Evolutionary conservation across 2,888 invertebrate genomes (phyloP).

Genomic region (Diarsia mendica): DNA sequence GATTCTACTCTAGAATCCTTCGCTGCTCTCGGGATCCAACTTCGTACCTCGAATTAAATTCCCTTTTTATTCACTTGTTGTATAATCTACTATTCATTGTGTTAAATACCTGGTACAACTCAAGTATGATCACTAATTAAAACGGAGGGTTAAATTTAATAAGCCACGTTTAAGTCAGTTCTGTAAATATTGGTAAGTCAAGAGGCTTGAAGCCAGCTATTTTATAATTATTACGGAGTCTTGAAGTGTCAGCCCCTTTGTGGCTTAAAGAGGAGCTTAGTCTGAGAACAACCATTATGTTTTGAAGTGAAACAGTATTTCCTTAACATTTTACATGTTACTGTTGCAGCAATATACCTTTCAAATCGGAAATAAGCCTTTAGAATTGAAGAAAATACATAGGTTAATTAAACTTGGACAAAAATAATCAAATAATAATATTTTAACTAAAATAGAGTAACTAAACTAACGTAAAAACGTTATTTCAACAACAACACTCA

Average conservation of each 20-base stretch:
- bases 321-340: background rate
- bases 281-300: background rate
- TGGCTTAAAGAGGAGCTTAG: background rate
- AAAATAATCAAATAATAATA: background rate
- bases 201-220: background rate
- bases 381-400: background rate
- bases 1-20: too few relatives aligned
- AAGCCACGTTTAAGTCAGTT: constrained; percentile 1
- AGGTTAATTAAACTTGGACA: background rate
- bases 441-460: background rate
- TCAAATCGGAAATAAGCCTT: background rate
- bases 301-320: background rate
- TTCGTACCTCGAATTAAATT: too few relatives aligned
- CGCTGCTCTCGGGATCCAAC: too few relatives aligned
- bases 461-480: background rate
- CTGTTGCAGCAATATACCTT: background rate
- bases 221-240: background rate
- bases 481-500: constrained; percentile 3
- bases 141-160: background rate
- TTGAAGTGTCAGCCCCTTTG: constrained; percentile 5
- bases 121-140: constrained; percentile 23
- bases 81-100: too few relatives aligned
- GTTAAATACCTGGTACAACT: background rate
- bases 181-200: constrained; percentile 12
- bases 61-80: too few relatives aligned